Evolutionary conservation across 2,888 invertebrate genomes (phyloP), one percentile per base, ranked within the genome.

Genomic region (Tillus elongatus): DNA sequence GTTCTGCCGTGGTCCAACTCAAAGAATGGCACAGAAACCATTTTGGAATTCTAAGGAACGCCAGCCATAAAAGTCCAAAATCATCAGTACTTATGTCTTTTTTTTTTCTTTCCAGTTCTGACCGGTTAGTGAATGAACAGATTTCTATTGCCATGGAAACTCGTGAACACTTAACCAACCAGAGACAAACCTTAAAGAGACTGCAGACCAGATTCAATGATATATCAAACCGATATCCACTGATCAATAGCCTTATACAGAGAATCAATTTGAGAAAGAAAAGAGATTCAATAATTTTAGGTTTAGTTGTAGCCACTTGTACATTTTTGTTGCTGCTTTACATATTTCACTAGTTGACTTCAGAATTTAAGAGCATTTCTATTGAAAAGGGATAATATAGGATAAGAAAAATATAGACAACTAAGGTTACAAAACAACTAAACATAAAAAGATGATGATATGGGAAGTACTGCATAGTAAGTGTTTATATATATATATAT

Each of bases 91-190:
- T n/a, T n/a, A n/a, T n/a, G 24, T 19, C n/a, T 9, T 8, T 29
- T 29, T 6, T 48, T 49, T 52, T 50, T 43, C 42, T 53, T 71
- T 73, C 15, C 68, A 95, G 93, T 65, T 93, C 96, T 1, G 91
- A 91, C 60, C 78, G 87, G 46, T 67, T 97, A 59, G 77, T 97
- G 10, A 95, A 95, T 59, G 96, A 97, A 57, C 97, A 98, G 69
- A 95, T 97, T 49, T 85, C 86, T 58, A 92, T 98, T 63, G 97
- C 97, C 36, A 86, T 97, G 72, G 91, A 95, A 59, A 93, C 97
- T 2, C 82, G 92, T 53, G 97, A 98, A 48, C 90, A 93, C 64
- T 72, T 98, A 50, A 74, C 84, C 27, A 79, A 80, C 9, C 97
- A 98, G 64, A 75, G 92, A 35, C 84, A 86, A 45, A 79, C 87